These are phyloP conservation scores for Oreonectes daqikongensis DNA, from an alignment of 2,797 vertebrate species.

Conservation along the genomic window DNA sequence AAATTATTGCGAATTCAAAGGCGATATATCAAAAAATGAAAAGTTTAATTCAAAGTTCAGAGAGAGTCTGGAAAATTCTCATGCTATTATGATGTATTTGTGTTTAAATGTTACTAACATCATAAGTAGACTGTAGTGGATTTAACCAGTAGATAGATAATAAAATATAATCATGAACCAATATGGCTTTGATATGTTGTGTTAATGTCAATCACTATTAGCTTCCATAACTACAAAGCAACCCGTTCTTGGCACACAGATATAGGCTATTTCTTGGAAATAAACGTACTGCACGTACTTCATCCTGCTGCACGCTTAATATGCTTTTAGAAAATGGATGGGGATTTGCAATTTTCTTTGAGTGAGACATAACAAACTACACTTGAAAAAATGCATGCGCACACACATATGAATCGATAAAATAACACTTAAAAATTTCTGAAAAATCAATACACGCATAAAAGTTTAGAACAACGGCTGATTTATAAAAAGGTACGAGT, in stretches of 20 bases:
- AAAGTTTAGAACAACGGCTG: constrained; percentile 58
- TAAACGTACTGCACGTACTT: background rate
- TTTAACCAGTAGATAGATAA: too few relatives aligned
- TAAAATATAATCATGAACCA: too few relatives aligned
- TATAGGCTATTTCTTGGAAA: background rate
- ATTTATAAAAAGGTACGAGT: constrained; percentile 61
- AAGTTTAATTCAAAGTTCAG: too few relatives aligned
- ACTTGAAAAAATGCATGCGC: too few relatives aligned
- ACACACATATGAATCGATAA: background rate
- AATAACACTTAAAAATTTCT: background rate
- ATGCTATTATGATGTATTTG: too few relatives aligned
- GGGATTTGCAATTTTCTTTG: background rate
- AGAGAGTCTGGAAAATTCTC: too few relatives aligned
- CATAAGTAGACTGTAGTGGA: too few relatives aligned
- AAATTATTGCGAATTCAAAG: too few relatives aligned
- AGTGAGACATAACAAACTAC: background rate
- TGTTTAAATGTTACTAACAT: too few relatives aligned
- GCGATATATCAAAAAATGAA: too few relatives aligned
- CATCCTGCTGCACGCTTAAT: too few relatives aligned
- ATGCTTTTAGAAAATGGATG: background rate
- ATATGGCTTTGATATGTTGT: background rate
- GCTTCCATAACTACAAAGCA: background rate
- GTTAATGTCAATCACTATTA: background rate
- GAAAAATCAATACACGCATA: constrained; percentile 50
- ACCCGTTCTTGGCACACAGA: background rate